Percentiles rank a stretch among this genome's conserved stretches.
phyloP scores from a whole-genome alignment of 1,140 invertebrate genomes.

The Campoletis sonorensis region DNA sequence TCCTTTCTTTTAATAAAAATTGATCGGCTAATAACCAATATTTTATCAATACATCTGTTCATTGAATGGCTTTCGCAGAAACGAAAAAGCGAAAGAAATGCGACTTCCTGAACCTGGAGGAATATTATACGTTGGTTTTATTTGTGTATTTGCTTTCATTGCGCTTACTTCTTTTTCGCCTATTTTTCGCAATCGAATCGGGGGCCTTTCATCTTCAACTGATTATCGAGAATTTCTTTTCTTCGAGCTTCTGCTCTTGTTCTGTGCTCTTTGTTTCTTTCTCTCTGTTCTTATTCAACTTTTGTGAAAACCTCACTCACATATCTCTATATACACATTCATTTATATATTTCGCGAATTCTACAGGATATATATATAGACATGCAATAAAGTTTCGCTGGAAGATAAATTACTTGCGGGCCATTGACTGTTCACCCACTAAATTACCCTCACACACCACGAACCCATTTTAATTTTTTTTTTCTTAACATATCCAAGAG shows the following conservation, averaged over 20 bases:
- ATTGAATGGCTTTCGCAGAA: background rate
- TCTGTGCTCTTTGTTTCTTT: background rate
- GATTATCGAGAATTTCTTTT: constrained; percentile 27
- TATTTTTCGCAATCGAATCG: constrained; percentile 15
- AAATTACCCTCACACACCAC: constrained; percentile 62
- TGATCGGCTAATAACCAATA: background rate
- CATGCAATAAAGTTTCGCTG: constrained; percentile 47
- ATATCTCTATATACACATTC: no score
- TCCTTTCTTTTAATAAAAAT: background rate
- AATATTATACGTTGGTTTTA: background rate
- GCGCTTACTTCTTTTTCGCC: background rate
- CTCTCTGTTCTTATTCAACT: constrained; percentile 13
- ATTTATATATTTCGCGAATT: background rate
- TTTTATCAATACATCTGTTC: background rate
- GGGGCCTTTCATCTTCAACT: constrained; percentile 20
- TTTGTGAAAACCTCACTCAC: background rate
- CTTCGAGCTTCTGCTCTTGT: background rate
- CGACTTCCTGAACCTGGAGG: background rate
- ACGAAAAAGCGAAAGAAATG: background rate
- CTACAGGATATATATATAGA: background rate
- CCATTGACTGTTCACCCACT: constrained; percentile 60
- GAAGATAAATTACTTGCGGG: constrained; percentile 61
- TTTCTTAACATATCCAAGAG: constrained; percentile 32
- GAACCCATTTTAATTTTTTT: constrained; percentile 60
- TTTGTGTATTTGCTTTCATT: background rate